Base-by-base conservation (phyloP, 2,888 invertebrate genomes). In the Autographa gamma region DNA sequence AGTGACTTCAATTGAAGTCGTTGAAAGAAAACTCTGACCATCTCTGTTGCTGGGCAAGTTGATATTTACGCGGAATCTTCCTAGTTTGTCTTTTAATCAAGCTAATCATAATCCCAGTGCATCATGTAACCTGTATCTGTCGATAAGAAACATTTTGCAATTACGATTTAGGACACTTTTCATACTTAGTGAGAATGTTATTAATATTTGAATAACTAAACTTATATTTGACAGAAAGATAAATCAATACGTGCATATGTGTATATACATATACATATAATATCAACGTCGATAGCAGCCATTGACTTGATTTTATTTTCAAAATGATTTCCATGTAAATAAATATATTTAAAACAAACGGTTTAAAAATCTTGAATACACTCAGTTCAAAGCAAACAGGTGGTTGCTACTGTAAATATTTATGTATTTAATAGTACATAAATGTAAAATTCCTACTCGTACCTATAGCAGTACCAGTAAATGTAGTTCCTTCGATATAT, bases 71-170 rank as follows among this genome's bases (percentile, higher is more conserved):
- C 60, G 48, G 25, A 14, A 59, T 31, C 54, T 58, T 60, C 52
- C 60, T 60, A 68, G 43, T 61, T 74, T 41, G 34, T 48, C 43
- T 38, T 38, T 59, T 77, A 68, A 76, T 79, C 65, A n/a, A 0
- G 25, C 32, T 71, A 48, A 79, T 63, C 59, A 54, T 68, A 66
- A 60, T 25, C 60, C 48, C 25, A 68, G 7, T 71, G 80, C 52
- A 76, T 79, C 80, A 79, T 76, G 65, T 68, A 76, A 71, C 19
- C 16, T 18, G 19, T 11, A 8, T 25, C 48, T 41, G 71, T 68
- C 80, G 71, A 34, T 58, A 34, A 25, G 41, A 41, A 70, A 60
- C 48, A 66, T 43, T 60, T 13, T 11, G 34, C 52, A 38, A 38
- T 60, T 63, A 54, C 56, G 56, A 79, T 43, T 59, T 65, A 13